phyloP scores from a whole-genome alignment of 2,797 vertebrate genomes.

The Aselliscus stoliczkanus region DNA sequence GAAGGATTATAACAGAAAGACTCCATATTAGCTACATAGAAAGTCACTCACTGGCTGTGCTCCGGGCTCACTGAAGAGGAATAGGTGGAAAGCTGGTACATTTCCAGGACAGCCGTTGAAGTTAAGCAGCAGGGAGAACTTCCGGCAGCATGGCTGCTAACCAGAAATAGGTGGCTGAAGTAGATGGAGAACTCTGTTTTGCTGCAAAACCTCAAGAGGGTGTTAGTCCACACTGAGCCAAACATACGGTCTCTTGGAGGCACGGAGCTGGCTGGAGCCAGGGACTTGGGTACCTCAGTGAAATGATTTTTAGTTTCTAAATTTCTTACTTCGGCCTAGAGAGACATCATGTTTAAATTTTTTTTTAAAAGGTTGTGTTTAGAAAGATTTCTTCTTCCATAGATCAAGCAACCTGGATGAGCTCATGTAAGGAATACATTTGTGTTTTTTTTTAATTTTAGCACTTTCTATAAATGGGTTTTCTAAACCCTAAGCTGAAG shows the following conservation, averaged over 20 bases:
- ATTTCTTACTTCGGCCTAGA: constrained; percentile 27
- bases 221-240: neutral
- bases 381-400: constrained; percentile 61
- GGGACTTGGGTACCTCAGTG: neutral
- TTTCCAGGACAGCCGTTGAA: neutral
- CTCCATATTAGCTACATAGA: neutral
- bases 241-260: neutral
- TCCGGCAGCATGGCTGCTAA: neutral
- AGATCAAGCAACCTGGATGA: constrained; percentile 56
- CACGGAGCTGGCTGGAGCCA: neutral
- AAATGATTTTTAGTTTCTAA: constrained; percentile 38
- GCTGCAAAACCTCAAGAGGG: neutral
- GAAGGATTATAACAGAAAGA: neutral
- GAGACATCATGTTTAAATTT: neutral
- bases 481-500: constrained; percentile 66
- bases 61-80: neutral
- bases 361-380: constrained; percentile 29
- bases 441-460: constrained; percentile 67
- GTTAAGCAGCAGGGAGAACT: neutral
- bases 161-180: neutral
- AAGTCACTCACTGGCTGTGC: neutral
- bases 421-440: constrained; percentile 59
- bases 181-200: neutral
- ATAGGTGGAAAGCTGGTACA: neutral
- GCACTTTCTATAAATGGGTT: constrained; percentile 76